A percentile compares a stretch with the other conserved stretches of the same genome.
Evolutionary conservation across 2,113 vertebrate species (phyloP).

Genomic region (Tamias sibiricus): DNA sequence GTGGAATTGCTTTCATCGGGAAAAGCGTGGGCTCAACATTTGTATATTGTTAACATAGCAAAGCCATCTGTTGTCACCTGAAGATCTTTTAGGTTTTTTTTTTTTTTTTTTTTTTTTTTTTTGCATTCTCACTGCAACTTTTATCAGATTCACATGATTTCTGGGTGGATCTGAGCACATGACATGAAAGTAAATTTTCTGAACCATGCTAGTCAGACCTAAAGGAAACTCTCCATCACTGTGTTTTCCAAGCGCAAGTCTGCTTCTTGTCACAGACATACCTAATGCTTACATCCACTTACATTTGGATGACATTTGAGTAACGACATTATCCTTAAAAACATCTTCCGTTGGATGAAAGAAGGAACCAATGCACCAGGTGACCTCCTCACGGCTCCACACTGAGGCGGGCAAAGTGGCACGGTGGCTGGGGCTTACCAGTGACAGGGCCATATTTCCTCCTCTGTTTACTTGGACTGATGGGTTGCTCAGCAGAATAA

Average conservation of each 20-base stretch:
- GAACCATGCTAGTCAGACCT: neutral
- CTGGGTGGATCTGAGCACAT: neutral
- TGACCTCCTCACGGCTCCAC: neutral
- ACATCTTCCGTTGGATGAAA: neutral
- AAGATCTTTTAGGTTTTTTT: no score
- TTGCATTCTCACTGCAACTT: neutral
- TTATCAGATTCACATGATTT: neutral
- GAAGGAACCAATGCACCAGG: neutral
- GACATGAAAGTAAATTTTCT: neutral
- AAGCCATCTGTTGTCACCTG: neutral
- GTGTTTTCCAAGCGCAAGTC: neutral
- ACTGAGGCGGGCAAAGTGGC: fast-evolving
- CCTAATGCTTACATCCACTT: neutral
- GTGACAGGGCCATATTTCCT: neutral
- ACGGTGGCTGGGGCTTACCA: neutral
- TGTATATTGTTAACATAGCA: no score
- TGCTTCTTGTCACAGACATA: neutral
- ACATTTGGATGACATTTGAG: neutral
- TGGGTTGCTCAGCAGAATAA: fast-evolving
- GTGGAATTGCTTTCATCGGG: neutral
- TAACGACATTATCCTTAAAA: neutral
- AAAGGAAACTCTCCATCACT: neutral
- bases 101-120: no score
- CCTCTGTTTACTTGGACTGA: neutral
- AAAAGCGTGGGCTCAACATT: neutral